phyloP scores from a whole-genome alignment of 2,113 vertebrate genomes.

The Nyctibius bracteatus region DNA sequence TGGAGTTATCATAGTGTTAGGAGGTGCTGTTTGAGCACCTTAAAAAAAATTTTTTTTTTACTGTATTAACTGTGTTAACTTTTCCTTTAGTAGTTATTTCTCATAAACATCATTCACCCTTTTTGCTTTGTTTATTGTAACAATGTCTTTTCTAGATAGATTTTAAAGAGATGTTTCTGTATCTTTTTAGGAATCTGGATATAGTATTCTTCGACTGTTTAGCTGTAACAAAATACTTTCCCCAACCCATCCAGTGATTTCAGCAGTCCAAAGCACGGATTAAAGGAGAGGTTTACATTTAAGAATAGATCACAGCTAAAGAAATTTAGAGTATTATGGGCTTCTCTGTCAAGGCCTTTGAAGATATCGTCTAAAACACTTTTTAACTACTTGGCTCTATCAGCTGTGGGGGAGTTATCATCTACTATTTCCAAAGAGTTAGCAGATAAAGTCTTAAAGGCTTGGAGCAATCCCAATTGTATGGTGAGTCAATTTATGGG shows the following conservation, averaged over 20 bases:
- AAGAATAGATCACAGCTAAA: conserved; percentile 7
- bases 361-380: neutral
- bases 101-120: neutral
- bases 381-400: conserved; percentile 24
- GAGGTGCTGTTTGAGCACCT: too few relatives aligned
- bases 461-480: conserved; percentile 21
- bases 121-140: neutral
- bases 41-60: too few relatives aligned
- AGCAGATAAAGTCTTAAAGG: conserved; percentile 29
- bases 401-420: neutral
- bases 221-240: neutral
- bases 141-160: neutral
- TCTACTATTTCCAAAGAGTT: conserved; percentile 1
- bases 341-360: neutral
- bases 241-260: neutral
- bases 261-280: neutral
- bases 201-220: neutral
- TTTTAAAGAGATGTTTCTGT: neutral
- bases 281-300: neutral
- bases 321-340: conserved; percentile 9
- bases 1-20: neutral
- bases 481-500: neutral
- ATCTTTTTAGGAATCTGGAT: neutral
- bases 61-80: neutral
- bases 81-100: neutral